Conservation (phyloP, 2,888 invertebrate species). For the Spisula subtruncata region DNA sequence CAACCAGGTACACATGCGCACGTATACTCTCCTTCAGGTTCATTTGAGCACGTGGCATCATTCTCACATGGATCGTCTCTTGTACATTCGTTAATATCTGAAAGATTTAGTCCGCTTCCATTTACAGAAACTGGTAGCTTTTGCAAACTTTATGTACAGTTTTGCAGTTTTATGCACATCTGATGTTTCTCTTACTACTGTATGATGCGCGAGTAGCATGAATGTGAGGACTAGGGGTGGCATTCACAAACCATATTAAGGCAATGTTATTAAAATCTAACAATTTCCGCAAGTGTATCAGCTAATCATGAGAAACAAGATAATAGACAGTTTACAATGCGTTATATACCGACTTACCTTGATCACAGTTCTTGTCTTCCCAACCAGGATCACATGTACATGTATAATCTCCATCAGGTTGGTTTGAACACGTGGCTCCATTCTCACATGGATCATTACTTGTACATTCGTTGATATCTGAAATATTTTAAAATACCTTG, state of each 20-base stretch:
- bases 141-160: too few relatives aligned
- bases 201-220: too few relatives aligned
- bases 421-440: slow-evolving; percentile 29
- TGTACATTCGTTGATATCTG: slow-evolving; percentile 36
- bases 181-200: too few relatives aligned
- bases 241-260: too few relatives aligned
- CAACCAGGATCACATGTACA: slow-evolving; percentile 34
- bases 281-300: too few relatives aligned
- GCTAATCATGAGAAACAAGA: too few relatives aligned
- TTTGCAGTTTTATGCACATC: neutral
- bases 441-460: slow-evolving; percentile 23
- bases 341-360: neutral
- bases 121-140: too few relatives aligned
- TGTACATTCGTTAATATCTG: slow-evolving; percentile 37
- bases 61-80: slow-evolving; percentile 22
- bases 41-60: slow-evolving; percentile 29
- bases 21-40: neutral
- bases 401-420: neutral
- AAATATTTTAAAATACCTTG: too few relatives aligned
- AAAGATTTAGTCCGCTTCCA: too few relatives aligned
- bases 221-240: too few relatives aligned
- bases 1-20: slow-evolving; percentile 34
- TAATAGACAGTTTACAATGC: too few relatives aligned
- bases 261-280: too few relatives aligned
- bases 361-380: neutral